phyloP scores from a whole-genome alignment of 1,140 invertebrate species.

The Lamellibrachia luymesi region DNA sequence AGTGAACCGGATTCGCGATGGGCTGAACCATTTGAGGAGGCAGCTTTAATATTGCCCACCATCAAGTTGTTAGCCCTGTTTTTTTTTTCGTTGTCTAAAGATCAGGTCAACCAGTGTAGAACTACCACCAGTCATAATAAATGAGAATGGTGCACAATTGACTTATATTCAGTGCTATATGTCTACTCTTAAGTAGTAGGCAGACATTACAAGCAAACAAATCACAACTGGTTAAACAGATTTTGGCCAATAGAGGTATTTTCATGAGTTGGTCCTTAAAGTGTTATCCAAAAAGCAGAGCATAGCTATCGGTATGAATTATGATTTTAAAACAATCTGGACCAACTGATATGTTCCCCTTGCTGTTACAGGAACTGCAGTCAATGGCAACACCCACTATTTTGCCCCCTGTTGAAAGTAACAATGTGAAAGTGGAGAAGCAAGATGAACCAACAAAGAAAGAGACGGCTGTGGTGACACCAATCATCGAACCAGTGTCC shows the following conservation, averaged over 20 bases:
- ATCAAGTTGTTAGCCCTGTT: no score
- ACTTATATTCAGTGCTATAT: background rate
- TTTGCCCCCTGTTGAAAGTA: background rate
- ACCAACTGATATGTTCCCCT: background rate
- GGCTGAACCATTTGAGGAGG: no score
- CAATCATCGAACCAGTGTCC: background rate
- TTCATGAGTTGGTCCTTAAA: no score
- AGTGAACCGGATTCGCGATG: no score
- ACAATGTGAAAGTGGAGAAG: conserved; percentile 3
- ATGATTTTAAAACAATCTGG: no score
- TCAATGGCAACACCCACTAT: conserved; percentile 7
- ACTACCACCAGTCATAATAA: no score
- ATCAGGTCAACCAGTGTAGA: no score
- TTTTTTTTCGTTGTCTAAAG: no score
- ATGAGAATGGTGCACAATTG: no score
- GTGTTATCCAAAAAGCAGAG: no score
- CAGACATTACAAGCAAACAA: background rate
- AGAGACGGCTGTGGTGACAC: background rate
- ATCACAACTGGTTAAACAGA: background rate
- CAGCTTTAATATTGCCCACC: no score
- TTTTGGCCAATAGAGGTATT: background rate
- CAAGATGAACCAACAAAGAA: background rate
- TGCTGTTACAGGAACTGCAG: conserved; percentile 9
- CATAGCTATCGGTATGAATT: no score
- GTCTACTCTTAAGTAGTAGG: background rate